A percentile compares a stretch with the other conserved stretches of the same genome.
These are phyloP conservation scores for Leptinotarsa haldemani DNA, from an alignment of 2,888 invertebrate genomes.

Conservation along the genomic window DNA sequence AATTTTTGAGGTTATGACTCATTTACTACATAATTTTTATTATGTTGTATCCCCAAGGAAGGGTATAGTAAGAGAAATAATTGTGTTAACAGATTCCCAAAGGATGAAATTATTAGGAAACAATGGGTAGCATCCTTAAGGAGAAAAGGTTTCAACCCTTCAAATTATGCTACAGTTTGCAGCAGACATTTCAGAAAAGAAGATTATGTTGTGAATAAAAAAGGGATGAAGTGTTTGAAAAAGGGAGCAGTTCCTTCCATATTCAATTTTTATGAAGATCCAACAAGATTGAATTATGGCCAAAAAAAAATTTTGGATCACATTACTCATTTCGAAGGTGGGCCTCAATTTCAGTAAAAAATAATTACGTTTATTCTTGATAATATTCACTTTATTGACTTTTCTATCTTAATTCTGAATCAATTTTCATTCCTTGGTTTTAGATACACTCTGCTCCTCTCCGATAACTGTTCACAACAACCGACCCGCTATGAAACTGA, in stretches of 20 bases:
- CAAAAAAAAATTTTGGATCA: not conserved
- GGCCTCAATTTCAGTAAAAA: too few relatives aligned
- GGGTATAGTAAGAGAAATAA: not conserved
- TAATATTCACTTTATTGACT: too few relatives aligned
- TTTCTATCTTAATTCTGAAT: too few relatives aligned
- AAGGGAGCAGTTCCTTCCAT: not conserved
- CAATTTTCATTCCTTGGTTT: too few relatives aligned
- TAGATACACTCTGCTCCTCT: too few relatives aligned
- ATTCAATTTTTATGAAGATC: slow-evolving; percentile 1
- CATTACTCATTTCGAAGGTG: too few relatives aligned
- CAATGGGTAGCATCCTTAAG: not conserved
- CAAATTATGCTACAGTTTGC: not conserved
- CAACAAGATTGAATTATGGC: not conserved
- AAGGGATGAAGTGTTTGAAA: not conserved
- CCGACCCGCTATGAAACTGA: too few relatives aligned
- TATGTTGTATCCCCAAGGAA: not conserved
- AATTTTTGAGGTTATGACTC: not conserved
- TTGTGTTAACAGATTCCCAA: not conserved
- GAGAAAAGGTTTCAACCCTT: not conserved
- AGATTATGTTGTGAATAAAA: not conserved
- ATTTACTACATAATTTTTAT: not conserved
- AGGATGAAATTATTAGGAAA: not conserved
- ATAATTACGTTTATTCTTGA: too few relatives aligned
- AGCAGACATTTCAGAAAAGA: not conserved
- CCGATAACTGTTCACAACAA: too few relatives aligned